These are phyloP conservation scores for Melangyna quadrimaculata DNA, from an alignment of 2,888 invertebrate genomes.

Conservation along the genomic window DNA sequence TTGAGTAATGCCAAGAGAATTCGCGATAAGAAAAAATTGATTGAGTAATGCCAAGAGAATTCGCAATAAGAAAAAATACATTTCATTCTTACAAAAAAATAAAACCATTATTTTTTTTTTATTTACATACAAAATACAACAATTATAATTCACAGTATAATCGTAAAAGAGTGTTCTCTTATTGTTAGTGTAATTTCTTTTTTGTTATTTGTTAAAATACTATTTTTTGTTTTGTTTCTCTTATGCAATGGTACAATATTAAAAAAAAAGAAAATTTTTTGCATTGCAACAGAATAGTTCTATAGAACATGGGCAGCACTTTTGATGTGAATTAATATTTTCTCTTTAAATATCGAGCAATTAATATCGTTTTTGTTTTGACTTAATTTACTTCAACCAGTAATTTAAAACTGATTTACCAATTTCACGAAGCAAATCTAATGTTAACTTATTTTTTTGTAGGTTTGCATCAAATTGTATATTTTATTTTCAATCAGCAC, in stretches of 20 bases:
- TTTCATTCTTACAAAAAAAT: constrained; percentile 60
- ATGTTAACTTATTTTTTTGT: background rate
- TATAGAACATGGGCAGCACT: constrained; percentile 61
- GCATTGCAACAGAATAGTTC: constrained; percentile 51
- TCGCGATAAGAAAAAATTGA: background rate
- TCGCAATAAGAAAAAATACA: background rate
- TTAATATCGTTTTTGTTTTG: constrained; percentile 34
- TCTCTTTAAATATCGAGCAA: constrained; percentile 31
- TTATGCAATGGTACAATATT: constrained; percentile 30
- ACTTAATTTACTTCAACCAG: background rate
- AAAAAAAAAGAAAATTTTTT: constrained; percentile 48
- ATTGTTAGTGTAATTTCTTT: constrained; percentile 5
- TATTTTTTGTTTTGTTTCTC: constrained; percentile 22
- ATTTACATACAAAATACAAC: constrained; percentile 69
- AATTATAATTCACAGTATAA: constrained; percentile 62
- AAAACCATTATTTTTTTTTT: constrained; percentile 55
- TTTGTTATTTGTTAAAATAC: constrained; percentile 31
- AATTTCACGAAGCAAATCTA: background rate
- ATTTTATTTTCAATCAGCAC: constrained; percentile 6
- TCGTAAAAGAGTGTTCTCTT: constrained; percentile 56
- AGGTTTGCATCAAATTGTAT: background rate
- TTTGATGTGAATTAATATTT: constrained; percentile 25
- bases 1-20: too few species aligned
- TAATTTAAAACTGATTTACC: background rate
- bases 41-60: too few species aligned